Conservation (phyloP, 1,140 invertebrate genomes). For the Yoshiicerus persimilis region DNA sequence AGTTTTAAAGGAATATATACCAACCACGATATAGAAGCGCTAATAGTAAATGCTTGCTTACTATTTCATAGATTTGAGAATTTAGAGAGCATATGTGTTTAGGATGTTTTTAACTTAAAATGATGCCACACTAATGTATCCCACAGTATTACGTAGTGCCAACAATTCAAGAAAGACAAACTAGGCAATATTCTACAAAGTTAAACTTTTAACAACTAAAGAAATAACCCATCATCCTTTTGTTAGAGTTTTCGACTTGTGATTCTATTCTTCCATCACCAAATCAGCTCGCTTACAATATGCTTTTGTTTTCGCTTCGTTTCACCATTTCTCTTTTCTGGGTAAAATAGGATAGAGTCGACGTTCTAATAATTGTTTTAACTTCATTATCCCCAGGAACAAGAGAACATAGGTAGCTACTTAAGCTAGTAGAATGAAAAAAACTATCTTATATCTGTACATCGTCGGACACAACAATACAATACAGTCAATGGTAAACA, state of each 20-base stretch:
- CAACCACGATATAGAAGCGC: too few relatives aligned
- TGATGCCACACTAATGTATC: not conserved
- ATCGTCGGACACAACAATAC: not conserved
- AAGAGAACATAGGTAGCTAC: not conserved
- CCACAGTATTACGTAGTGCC: not conserved
- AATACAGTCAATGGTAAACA: not conserved
- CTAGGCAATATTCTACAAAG: not conserved
- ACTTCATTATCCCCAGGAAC: not conserved
- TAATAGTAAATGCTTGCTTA: too few relatives aligned
- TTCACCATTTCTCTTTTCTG: not conserved
- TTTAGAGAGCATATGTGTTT: too few relatives aligned
- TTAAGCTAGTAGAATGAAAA: not conserved
- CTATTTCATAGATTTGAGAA: too few relatives aligned
- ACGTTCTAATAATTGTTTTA: not conserved
- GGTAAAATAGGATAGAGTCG: not conserved
- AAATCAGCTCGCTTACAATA: conserved; percentile 20
- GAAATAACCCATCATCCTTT: not conserved
- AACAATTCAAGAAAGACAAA: not conserved
- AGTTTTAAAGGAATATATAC: too few relatives aligned
- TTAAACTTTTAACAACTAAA: not conserved
- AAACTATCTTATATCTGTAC: not conserved
- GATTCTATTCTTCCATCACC: not conserved
- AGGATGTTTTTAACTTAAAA: too few relatives aligned
- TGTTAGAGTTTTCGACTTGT: not conserved
- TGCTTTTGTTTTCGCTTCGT: not conserved